Percentiles rank a stretch among this genome's conserved stretches.
These are phyloP conservation scores for Hoplodrina blanda DNA, from an alignment of 2,888 invertebrate species.

Conservation along the genomic window DNA sequence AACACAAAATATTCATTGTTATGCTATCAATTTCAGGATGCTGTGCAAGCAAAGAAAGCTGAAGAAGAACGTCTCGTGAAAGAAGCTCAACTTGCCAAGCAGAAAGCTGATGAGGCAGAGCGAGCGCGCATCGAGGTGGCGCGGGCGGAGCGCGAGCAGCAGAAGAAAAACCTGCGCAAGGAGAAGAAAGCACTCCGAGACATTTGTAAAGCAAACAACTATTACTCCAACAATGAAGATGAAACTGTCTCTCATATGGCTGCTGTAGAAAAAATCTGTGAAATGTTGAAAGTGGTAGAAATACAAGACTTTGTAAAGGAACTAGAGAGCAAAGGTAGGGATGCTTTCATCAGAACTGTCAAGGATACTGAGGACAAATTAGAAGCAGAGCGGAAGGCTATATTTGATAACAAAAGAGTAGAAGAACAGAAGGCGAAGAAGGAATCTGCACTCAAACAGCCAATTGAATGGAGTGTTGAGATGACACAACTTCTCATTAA, in stretches of 20 bases:
- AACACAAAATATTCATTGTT: slow-evolving; percentile 12
- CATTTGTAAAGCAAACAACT: slow-evolving; percentile 95
- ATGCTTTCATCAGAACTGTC: slow-evolving; percentile 92
- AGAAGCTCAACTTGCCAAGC: slow-evolving; percentile 94
- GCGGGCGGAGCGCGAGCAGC: slow-evolving; percentile 95
- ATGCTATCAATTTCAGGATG: slow-evolving; percentile 88
- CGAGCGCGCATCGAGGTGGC: slow-evolving; percentile 95
- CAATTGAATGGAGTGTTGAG: slow-evolving; percentile 95
- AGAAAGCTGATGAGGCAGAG: slow-evolving; percentile 95
- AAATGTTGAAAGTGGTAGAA: slow-evolving; percentile 93
- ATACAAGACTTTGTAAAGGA: slow-evolving; percentile 94
- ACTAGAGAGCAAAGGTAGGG: slow-evolving; percentile 92
- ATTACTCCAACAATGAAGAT: slow-evolving; percentile 93
- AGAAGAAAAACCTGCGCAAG: slow-evolving; percentile 96
- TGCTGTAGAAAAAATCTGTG: slow-evolving; percentile 97
- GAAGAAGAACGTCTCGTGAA: slow-evolving; percentile 95
- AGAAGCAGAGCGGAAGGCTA: slow-evolving; percentile 93
- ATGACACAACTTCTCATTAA: slow-evolving; percentile 98
- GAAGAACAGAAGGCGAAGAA: slow-evolving; percentile 87
- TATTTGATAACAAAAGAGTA: slow-evolving; percentile 87
- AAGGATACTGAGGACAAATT: slow-evolving; percentile 94
- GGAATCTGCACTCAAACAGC: slow-evolving; percentile 82
- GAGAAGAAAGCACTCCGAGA: slow-evolving; percentile 96
- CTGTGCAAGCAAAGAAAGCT: slow-evolving; percentile 95
- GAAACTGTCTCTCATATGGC: slow-evolving; percentile 96